A percentile compares a stretch with the other conserved stretches of the same genome.
These are phyloP conservation scores for Leucophora obtusa DNA, from an alignment of 2,888 invertebrate genomes.

Conservation along the genomic window DNA sequence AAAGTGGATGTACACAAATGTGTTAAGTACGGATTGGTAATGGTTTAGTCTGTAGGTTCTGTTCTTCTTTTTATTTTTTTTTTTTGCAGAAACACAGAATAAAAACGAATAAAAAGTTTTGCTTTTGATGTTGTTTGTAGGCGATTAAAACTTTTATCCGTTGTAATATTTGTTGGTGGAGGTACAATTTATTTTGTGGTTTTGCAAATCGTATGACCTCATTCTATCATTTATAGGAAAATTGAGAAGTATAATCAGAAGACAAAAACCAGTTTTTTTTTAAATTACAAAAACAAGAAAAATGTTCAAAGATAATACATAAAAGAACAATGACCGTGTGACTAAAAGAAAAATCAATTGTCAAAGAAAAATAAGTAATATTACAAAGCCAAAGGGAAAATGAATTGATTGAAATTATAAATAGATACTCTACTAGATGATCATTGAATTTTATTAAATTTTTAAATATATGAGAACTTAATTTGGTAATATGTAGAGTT, in stretches of 20 bases:
- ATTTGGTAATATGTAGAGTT: too few relatives aligned
- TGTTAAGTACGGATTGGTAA: conserved; percentile 54
- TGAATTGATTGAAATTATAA: too few relatives aligned
- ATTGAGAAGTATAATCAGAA: neutral
- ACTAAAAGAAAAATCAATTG: neutral
- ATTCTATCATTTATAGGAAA: conserved; percentile 32
- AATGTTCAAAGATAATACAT: neutral
- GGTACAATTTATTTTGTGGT: conserved; percentile 31
- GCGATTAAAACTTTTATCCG: conserved; percentile 72
- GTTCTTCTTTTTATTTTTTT: neutral
- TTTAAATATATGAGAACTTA: too few relatives aligned
- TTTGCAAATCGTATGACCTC: conserved; percentile 45
- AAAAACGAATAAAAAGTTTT: conserved; percentile 29
- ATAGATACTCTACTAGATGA: too few relatives aligned
- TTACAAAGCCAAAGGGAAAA: too few relatives aligned
- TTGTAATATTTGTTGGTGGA: conserved; percentile 45
- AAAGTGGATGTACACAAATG: conserved; percentile 15
- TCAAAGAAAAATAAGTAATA: too few relatives aligned
- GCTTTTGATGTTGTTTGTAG: conserved; percentile 67
- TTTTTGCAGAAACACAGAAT: conserved; percentile 9
- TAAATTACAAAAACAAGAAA: neutral
- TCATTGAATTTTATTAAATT: too few relatives aligned
- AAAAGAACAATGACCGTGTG: neutral
- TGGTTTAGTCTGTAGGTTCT: conserved; percentile 42
- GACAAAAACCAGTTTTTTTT: neutral